phyloP scores from a whole-genome alignment of 2,113 vertebrate genomes.

The Sinosuthora webbiana region DNA sequence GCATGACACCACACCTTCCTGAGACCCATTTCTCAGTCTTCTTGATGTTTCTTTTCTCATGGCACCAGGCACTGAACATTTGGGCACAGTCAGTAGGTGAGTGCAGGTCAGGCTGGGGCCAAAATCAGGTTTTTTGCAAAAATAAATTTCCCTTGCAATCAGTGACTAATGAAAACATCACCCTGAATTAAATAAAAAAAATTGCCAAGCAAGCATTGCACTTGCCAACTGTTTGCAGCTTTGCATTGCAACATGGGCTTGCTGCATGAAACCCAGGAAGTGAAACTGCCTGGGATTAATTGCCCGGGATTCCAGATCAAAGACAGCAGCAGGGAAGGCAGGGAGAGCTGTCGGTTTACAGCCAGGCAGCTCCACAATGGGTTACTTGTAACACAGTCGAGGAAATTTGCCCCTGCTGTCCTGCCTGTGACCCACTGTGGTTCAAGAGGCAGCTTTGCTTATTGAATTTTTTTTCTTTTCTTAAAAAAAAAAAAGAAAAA shows the following conservation, averaged over 20 bases:
- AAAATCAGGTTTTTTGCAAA: background rate
- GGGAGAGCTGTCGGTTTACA: background rate
- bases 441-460: background rate
- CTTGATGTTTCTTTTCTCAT: background rate
- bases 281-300: conserved; percentile 67
- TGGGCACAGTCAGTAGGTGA: background rate
- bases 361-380: conserved; percentile 54
- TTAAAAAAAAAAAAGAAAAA: background rate
- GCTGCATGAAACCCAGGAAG: conserved; percentile 68
- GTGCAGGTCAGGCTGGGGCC: background rate
- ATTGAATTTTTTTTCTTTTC: background rate
- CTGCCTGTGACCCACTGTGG: background rate
- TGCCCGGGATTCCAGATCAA: conserved; percentile 47
- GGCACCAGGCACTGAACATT: background rate
- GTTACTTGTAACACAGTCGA: conserved; percentile 17
- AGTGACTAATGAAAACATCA: conserved; percentile 60
- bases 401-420: conserved; percentile 25
- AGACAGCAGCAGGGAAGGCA: conserved; percentile 30
- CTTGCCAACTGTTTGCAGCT: conserved; percentile 62
- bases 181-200: conserved; percentile 4
- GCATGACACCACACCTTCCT: fast-evolving
- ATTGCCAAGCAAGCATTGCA: conserved; percentile 41
- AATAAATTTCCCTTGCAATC: conserved; percentile 14
- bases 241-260: conserved; percentile 59
- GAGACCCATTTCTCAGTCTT: background rate